phyloP scores from a whole-genome alignment of 2,113 vertebrate species.

The Cephalopterus ornatus region DNA sequence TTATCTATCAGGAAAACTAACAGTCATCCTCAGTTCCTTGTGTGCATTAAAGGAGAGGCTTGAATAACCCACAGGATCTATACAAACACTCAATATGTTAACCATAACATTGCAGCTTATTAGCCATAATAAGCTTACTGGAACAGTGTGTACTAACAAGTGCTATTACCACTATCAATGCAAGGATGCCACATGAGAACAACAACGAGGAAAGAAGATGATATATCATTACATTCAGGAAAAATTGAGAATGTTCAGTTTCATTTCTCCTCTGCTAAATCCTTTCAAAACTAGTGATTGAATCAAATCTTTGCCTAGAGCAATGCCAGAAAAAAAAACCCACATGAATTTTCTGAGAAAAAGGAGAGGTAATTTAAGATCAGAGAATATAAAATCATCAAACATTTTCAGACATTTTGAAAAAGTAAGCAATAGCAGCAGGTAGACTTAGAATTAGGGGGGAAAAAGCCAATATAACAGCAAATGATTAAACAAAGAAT shows the following conservation, averaged over 20 bases:
- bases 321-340: background rate
- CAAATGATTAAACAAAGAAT: background rate
- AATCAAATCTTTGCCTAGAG: background rate
- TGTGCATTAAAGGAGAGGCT: background rate
- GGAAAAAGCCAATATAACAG: background rate
- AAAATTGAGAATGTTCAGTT: background rate
- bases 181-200: background rate
- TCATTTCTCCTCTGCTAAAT: background rate
- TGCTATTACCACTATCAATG: background rate
- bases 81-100: background rate
- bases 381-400: background rate
- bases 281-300: background rate
- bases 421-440: background rate
- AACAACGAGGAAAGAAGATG: background rate
- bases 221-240: background rate
- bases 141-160: background rate
- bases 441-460: background rate
- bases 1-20: background rate
- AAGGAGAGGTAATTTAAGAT: background rate
- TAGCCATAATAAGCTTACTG: background rate
- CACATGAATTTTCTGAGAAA: background rate
- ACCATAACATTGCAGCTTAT: background rate
- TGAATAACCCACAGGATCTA: background rate
- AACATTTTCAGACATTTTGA: background rate
- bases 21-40: background rate